Base-by-base conservation (phyloP, 2,113 vertebrate species). In the Gallinago media region DNA sequence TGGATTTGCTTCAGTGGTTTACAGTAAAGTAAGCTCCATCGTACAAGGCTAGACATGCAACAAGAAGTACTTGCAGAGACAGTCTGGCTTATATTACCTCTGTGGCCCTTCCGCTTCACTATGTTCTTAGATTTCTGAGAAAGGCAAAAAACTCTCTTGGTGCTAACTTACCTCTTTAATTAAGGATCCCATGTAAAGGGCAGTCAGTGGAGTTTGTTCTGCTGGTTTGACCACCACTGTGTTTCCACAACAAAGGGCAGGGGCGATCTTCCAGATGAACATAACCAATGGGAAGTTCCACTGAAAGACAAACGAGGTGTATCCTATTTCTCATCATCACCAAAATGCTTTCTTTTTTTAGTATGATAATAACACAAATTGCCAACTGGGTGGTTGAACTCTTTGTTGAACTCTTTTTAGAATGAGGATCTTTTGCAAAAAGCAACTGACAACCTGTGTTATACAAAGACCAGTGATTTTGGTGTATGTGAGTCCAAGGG, bases 231-330 rank as follows among this genome's bases (percentile, higher is more conserved):
- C 92, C 80, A 99, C 92, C 54, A 99, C 98, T 0, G 99, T 99
- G 95, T 99, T 99, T 92, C 99, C 99, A 72, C 98, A 99, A 95
- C 98, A 98, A 61, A 99, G 98, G 25, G 99, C 99, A 72, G 99
- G 98, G 31, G 98, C 99, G 12, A 99, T 98, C 97, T 99, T 99
- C 99, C 99, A 99, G 25, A 89, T 87, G 65, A 99, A 97, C 99
- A 99, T 99, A 93, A 99, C 75, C 96, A 99, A 38, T 0, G 99
- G 99, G 95, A 99, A 99, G 96, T 99, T 99, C 99, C 99, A 99
- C 99, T 99, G 91, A 68, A 96, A 97, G 62, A 94, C 73, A 96
- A 49, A 82, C 0, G 38, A 95, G 49, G 20, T 75, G 20, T 82
- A 86, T 89, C 52, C 14, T 58, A 21, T 96, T 96, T 87, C 90